A percentile compares a stretch with the other conserved stretches of the same genome.
These are phyloP conservation scores for Tachina lurida DNA, from an alignment of 2,888 invertebrate genomes.

Conservation along the genomic window DNA sequence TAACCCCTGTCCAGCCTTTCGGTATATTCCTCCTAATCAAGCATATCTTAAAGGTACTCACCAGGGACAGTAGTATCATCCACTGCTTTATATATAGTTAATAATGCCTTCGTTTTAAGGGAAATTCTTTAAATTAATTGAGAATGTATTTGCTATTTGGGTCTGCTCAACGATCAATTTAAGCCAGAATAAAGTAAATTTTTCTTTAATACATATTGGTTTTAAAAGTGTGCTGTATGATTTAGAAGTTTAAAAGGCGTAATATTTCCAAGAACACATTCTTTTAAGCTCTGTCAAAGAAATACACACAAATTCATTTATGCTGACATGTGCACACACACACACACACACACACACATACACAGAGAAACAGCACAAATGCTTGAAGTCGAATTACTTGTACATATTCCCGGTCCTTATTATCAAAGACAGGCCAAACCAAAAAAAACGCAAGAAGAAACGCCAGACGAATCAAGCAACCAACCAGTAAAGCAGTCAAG, in stretches of 20 bases:
- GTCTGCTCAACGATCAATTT: neutral
- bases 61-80: too few species aligned
- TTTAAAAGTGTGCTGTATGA: too few species aligned
- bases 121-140: too few species aligned
- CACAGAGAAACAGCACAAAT: neutral
- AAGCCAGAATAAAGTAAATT: neutral
- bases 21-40: too few species aligned
- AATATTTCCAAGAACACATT: constrained; percentile 4
- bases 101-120: too few species aligned
- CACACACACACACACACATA: neutral
- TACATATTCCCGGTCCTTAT: constrained; percentile 55
- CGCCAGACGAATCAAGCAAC: neutral
- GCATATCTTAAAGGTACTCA: too few species aligned
- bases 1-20: too few species aligned
- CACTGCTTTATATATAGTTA: too few species aligned
- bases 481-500: constrained; percentile 11
- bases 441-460: constrained; percentile 5
- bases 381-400: constrained; percentile 40
- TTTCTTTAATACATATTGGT: too few species aligned
- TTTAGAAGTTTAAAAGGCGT: too few species aligned
- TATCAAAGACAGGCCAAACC: constrained; percentile 26
- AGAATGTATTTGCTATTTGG: too few species aligned
- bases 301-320: constrained; percentile 37
- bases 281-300: constrained; percentile 10
- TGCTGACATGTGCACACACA: constrained; percentile 5